These are phyloP conservation scores for Tauraco erythrolophus DNA, from an alignment of 2,113 vertebrate genomes.

Conservation along the genomic window DNA sequence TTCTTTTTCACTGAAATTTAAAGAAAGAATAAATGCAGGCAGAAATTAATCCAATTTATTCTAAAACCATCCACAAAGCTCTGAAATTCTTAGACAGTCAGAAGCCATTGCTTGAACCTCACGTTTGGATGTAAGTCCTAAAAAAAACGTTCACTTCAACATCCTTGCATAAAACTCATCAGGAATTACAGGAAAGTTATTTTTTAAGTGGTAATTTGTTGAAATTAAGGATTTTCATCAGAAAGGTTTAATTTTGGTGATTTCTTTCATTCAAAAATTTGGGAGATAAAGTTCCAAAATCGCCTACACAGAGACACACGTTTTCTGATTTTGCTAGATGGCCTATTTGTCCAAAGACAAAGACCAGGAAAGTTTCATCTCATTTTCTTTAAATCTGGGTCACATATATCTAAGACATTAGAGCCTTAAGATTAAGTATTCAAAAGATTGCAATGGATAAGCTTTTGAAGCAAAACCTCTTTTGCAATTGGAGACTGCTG, in stretches of 20 bases:
- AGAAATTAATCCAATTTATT: background rate
- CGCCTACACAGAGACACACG: background rate
- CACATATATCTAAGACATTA: background rate
- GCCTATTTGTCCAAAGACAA: background rate
- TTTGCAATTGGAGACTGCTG: background rate
- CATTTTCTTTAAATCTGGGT: background rate
- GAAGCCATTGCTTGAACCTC: background rate
- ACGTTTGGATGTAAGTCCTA: background rate
- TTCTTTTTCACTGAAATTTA: background rate
- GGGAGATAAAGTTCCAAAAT: background rate
- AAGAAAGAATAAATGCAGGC: background rate
- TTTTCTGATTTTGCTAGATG: background rate
- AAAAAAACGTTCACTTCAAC: background rate
- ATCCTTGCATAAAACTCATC: background rate
- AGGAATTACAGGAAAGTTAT: background rate
- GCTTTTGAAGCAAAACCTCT: background rate
- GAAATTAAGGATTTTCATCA: background rate
- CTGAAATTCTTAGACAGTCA: background rate
- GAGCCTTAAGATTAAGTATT: background rate
- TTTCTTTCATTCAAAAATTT: background rate
- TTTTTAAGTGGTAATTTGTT: background rate
- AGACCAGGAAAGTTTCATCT: background rate
- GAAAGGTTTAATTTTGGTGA: background rate
- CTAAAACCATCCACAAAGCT: background rate
- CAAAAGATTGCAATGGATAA: background rate